These are phyloP conservation scores for Furcifer pardalis DNA, from an alignment of 2,797 vertebrate species.

Conservation along the genomic window DNA sequence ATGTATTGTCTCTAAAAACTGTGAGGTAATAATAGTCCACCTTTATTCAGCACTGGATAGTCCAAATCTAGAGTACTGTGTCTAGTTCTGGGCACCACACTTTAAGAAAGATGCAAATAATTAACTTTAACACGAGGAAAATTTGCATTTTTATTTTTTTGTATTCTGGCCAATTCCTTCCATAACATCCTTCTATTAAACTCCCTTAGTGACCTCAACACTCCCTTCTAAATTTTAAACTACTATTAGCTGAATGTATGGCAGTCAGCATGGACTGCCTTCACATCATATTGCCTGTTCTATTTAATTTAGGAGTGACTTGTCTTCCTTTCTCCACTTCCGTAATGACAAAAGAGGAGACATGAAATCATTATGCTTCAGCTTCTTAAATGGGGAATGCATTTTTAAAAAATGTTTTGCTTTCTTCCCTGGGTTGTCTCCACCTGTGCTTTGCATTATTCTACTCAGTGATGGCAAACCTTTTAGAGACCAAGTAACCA, in stretches of 20 bases:
- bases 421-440: not conserved
- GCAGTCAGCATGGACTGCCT: not conserved
- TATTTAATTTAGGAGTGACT: slow-evolving; percentile 8
- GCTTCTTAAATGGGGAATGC: not conserved
- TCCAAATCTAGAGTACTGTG: no score
- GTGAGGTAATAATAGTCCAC: no score
- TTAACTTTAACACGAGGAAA: not conserved
- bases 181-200: slow-evolving; percentile 11
- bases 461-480: not conserved
- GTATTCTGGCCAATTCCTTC: not conserved
- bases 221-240: slow-evolving; percentile 31
- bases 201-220: not conserved
- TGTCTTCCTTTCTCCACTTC: not conserved
- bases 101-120: no score
- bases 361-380: not conserved
- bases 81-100: no score
- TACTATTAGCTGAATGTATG: slow-evolving; percentile 23
- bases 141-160: not conserved
- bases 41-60: no score
- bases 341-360: slow-evolving; percentile 8
- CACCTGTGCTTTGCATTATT: not conserved
- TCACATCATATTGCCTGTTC: slow-evolving; percentile 11
- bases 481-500: no score
- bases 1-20: no score
- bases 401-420: not conserved